Evolutionary conservation across 2,797 vertebrate species (phyloP), one percentile per base, ranked within the genome.

Genomic region (Myotis pilosus): DNA sequence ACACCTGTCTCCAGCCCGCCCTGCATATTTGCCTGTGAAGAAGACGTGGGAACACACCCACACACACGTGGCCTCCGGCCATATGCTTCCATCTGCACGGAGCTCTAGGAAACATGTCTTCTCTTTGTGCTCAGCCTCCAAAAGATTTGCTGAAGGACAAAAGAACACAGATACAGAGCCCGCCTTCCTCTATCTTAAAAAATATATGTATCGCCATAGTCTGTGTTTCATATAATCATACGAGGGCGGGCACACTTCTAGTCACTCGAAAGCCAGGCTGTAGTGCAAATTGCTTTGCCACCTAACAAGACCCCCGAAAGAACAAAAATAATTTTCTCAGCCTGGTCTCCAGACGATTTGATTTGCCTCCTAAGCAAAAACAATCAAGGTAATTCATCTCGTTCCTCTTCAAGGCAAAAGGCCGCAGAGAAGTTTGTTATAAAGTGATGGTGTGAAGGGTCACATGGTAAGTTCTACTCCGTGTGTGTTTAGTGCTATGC

Each of bases 1-100:
- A 86, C 92, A 97, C 96, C 97, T 97, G 97, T 96, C 88, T 95
- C 85, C 76, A 93, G 85, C 79, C 90, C 87, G 86, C 85, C 49
- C 87, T 47, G 60, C 83, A 91, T 83, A 89, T 85, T 96, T 96
- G 86, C 92, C 92, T 95, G 28, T 79, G 76, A 91, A 80, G 64
- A 64, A 85, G 68, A 49, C 64, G 28, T n/a, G 62, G 53, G 36
- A 79, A 71, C 13, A 22, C 7, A 1, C 4, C 6, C n/a, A 8
- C 30, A 11, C 41, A 41, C 74, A 71, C 81, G n/a, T 10, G 7
- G 12, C 62, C 19, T 30, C 83, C 23, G 85, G 81, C 94, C 96
- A 95, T 96, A 89, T 96, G 95, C 72, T 92, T 17, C 78, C 68
- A 33, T 86, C 88, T 64, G 71, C 91, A 95, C 64, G 84, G 75